Percentiles rank a stretch among this genome's conserved stretches.
These are phyloP conservation scores for Iselma pallidipennis DNA, from an alignment of 2,888 invertebrate species.

Conservation along the genomic window DNA sequence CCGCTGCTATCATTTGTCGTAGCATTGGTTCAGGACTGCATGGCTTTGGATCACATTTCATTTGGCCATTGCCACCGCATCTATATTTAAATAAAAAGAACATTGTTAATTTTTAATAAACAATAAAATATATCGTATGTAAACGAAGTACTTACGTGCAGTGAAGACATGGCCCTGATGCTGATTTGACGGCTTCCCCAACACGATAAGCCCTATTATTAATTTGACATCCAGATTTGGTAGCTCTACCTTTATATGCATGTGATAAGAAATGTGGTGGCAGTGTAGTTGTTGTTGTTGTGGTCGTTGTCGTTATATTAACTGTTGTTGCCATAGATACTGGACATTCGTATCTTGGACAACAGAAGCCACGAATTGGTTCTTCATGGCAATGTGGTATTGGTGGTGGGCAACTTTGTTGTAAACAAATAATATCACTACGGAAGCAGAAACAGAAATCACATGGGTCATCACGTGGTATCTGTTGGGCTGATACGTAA, in stretches of 20 bases:
- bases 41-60: constrained; percentile 91
- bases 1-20: constrained; percentile 86
- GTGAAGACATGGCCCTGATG: constrained; percentile 91
- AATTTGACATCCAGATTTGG: constrained; percentile 82
- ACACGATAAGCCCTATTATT: constrained; percentile 83
- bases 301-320: constrained; percentile 84
- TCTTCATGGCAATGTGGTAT: constrained; percentile 91
- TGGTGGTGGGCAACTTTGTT: constrained; percentile 94
- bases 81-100: constrained; percentile 60
- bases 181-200: constrained; percentile 81
- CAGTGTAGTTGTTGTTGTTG: constrained; percentile 82
- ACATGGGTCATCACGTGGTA: constrained; percentile 91
- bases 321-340: constrained; percentile 83
- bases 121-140: too few relatives aligned
- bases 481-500: constrained; percentile 93
- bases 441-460: constrained; percentile 98
- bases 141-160: constrained; percentile 78
- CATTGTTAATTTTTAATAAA: too few relatives aligned
- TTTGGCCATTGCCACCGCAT: constrained; percentile 90
- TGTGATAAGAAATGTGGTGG: constrained; percentile 83
- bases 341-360: constrained; percentile 92
- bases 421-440: constrained; percentile 92
- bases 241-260: constrained; percentile 75
- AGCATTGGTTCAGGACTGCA: constrained; percentile 90
- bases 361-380: constrained; percentile 91